Conservation (phyloP, 2,888 invertebrate species). For the Cerastis rubricosa region DNA sequence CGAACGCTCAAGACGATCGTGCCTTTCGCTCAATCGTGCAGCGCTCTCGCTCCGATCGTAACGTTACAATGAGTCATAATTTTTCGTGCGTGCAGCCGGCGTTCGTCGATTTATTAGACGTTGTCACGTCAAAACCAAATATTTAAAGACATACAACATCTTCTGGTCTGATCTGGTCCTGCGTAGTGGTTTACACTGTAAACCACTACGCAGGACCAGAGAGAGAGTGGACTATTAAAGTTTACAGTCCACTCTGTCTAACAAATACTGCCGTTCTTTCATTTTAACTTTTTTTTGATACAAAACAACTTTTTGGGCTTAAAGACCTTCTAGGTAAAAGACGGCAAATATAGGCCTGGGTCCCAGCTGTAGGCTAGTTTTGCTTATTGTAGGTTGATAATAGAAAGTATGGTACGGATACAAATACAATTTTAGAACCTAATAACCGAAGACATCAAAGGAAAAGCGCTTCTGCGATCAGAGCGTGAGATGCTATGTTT, state of each 20-base stretch:
- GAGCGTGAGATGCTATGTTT: background rate
- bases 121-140: background rate
- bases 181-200: background rate
- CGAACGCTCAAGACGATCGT: no score
- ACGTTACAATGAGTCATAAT: no score
- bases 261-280: background rate
- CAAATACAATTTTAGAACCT: slow-evolving; percentile 46
- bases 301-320: no score
- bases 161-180: background rate
- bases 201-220: no score
- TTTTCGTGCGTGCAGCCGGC: no score
- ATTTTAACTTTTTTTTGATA: no score
- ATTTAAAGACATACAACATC: background rate
- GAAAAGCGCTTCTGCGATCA: background rate
- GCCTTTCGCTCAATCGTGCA: no score
- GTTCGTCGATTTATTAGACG: no score
- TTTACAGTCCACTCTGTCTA: background rate
- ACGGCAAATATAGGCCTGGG: no score
- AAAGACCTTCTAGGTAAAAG: no score
- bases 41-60: no score
- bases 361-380: background rate
- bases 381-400: background rate
- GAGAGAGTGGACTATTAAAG: no score
- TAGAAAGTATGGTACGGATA: background rate
- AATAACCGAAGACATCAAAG: slow-evolving; percentile 38